Percentiles rank a stretch among this genome's conserved stretches.
Conservation (phyloP, 2,113 vertebrate species). For the Oreochromis aureus region DNA sequence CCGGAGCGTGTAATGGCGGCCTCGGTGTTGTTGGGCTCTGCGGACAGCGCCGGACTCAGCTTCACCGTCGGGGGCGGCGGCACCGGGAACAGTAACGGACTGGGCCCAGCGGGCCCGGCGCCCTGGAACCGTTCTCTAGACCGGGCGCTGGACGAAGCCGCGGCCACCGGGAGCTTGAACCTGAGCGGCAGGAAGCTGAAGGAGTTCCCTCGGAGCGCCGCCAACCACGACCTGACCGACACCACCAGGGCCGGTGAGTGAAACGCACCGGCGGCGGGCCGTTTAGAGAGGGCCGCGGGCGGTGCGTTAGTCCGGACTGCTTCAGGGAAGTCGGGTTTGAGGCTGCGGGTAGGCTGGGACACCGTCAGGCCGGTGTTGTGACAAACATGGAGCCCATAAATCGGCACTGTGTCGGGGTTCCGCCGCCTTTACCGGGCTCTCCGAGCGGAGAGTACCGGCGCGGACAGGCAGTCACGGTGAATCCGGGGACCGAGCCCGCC, state of each 20-base stretch:
- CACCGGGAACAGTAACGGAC: constrained; percentile 52
- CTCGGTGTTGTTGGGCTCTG: constrained; percentile 74
- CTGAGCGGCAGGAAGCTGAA: constrained; percentile 98
- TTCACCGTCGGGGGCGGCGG: constrained; percentile 50
- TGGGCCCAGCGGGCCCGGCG: constrained; percentile 68
- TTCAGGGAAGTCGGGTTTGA: neutral
- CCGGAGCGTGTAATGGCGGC: constrained; percentile 85
- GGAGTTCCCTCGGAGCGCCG: constrained; percentile 92
- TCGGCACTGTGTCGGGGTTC: neutral
- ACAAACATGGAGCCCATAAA: neutral
- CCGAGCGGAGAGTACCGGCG: neutral
- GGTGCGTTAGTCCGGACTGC: neutral
- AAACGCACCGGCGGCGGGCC: rapidly evolving
- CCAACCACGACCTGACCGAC: constrained; percentile 93
- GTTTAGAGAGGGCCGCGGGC: rapidly evolving
- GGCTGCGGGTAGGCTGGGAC: neutral
- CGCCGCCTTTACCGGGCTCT: neutral
- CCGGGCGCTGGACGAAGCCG: constrained; percentile 90
- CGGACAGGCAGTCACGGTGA: neutral
- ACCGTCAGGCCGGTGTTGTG: constrained; percentile 1
- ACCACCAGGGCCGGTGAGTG: constrained; percentile 89
- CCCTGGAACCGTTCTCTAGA: constrained; percentile 93
- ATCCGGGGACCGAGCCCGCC: neutral
- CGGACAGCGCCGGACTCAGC: constrained; percentile 71
- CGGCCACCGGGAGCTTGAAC: constrained; percentile 85